Conservation (phyloP, 2,113 vertebrate genomes). For the Anser cygnoides region DNA sequence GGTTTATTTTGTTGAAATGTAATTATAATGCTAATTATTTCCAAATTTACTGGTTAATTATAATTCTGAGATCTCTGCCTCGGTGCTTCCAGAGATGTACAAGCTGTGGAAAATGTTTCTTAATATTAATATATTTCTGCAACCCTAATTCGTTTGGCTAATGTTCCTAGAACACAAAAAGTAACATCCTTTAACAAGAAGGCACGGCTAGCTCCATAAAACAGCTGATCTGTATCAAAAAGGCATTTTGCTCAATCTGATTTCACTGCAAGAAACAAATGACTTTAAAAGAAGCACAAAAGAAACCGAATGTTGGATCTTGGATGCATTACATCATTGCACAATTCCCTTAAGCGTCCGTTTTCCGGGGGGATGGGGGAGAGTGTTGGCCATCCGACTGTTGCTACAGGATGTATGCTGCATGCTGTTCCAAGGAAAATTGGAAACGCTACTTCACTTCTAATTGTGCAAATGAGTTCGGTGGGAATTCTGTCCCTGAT, state of each 20-base stretch:
- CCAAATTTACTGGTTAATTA: slow-evolving; percentile 31
- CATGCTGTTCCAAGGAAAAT: not conserved
- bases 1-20: slow-evolving; percentile 23
- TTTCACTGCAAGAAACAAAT: not conserved
- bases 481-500: not conserved
- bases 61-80: slow-evolving; percentile 7
- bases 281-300: not conserved
- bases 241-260: slow-evolving; percentile 10
- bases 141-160: slow-evolving; percentile 4
- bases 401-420: slow-evolving; percentile 7
- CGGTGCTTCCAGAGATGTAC: not conserved
- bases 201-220: not conserved
- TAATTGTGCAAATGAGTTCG: not conserved
- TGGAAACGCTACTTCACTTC: not conserved
- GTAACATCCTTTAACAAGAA: not conserved
- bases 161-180: not conserved
- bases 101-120: slow-evolving; percentile 26
- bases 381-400: not conserved
- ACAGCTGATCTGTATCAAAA: not conserved
- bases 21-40: slow-evolving; percentile 50
- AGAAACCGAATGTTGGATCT: not conserved
- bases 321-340: not conserved
- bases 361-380: not conserved
- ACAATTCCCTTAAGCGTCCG: not conserved
- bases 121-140: not conserved